Conservation (phyloP, 2,113 vertebrate species). For the Riparia riparia region DNA sequence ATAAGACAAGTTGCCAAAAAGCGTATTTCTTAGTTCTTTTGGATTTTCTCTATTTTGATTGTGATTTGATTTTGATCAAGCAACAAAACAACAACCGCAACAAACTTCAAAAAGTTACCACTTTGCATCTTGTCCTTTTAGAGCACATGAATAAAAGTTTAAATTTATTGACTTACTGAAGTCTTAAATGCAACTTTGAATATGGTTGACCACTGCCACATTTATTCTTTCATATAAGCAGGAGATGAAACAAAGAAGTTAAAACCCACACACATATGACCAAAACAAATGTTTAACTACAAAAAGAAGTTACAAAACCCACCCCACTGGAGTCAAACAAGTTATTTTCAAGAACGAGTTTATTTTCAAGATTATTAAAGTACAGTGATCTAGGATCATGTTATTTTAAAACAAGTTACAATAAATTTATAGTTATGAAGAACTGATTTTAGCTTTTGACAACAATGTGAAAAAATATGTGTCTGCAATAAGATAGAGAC, state of each 20-base stretch:
- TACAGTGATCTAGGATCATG: not conserved
- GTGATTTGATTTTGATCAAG: not conserved
- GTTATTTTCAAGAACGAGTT: not conserved
- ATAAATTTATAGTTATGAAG: not conserved
- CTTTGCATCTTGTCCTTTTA: not conserved
- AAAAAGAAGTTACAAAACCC: not conserved
- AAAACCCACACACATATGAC: not conserved
- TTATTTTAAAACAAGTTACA: not conserved
- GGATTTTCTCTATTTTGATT: not conserved
- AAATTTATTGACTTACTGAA: not conserved
- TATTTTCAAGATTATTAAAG: not conserved
- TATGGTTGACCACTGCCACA: not conserved
- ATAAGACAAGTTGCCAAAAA: not conserved
- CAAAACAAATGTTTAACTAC: not conserved
- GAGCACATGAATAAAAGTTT: not conserved
- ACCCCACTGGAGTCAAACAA: not conserved
- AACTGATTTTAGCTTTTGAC: not conserved
- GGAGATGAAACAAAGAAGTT: not conserved
- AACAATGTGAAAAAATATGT: not conserved
- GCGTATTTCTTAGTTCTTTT: not conserved
- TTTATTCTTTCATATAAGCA: not conserved
- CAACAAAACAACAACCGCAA: not conserved
- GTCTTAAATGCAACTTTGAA: not conserved
- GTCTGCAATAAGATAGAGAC: fast-evolving
- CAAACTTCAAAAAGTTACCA: not conserved